phyloP scores from a whole-genome alignment of 2,888 invertebrate species.

The Hypsopygia costalis region DNA sequence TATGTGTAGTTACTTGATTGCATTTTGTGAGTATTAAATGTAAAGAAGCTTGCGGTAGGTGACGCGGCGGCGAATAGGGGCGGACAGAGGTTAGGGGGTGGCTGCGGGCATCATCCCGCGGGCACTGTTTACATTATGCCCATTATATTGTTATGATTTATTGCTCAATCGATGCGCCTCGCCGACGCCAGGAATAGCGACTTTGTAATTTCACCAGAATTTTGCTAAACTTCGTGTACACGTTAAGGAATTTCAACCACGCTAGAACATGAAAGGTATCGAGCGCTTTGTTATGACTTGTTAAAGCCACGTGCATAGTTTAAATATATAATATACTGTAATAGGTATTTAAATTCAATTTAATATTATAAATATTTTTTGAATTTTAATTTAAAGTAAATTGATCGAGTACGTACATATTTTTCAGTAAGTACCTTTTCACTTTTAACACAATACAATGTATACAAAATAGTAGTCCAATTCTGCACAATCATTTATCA shows the following conservation, averaged over 20 bases:
- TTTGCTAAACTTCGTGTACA: slow-evolving; percentile 55
- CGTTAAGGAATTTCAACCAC: slow-evolving; percentile 65
- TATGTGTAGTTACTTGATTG: no score
- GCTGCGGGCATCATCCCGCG: slow-evolving; percentile 38
- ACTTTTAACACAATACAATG: no score
- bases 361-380: no score
- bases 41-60: slow-evolving; percentile 1
- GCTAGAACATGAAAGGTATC: slow-evolving; percentile 58
- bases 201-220: slow-evolving; percentile 59
- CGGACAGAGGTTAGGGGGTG: slow-evolving; percentile 28
- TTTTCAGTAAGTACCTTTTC: no score
- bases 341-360: slow-evolving; percentile 3
- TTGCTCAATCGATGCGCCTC: slow-evolving; percentile 67
- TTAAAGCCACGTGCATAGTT: slow-evolving; percentile 14
- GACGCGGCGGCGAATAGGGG: slow-evolving; percentile 27
- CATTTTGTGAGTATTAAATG: slow-evolving; percentile 1
- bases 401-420: no score
- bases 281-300: slow-evolving; percentile 58
- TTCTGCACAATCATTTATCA: no score
- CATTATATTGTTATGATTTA: slow-evolving; percentile 76
- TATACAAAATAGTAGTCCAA: no score
- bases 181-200: slow-evolving; percentile 31
- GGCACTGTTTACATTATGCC: slow-evolving; percentile 66
- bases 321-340: slow-evolving; percentile 2
- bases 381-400: neutral